Evolutionary conservation across 64 coral and sea anemone genomes (phyloP).

Genomic region (Pachyseris speciosa): DNA sequence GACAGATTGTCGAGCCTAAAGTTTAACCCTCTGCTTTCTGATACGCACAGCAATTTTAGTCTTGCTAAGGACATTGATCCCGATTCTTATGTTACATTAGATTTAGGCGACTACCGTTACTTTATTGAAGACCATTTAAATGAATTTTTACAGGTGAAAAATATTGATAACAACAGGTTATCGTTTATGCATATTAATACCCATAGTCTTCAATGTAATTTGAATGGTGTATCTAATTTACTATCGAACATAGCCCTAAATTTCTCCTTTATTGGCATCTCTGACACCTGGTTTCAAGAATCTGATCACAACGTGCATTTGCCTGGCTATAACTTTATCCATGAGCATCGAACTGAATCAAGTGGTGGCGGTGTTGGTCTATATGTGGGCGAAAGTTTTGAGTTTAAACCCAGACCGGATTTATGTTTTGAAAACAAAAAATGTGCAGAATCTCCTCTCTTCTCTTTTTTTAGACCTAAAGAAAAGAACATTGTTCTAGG

Average conservation of each 20-base stretch:
- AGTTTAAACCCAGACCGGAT: conserved; percentile 31
- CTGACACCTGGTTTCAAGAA: conserved; percentile 55
- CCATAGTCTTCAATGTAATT: conserved; percentile 51
- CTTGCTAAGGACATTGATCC: conserved; percentile 2
- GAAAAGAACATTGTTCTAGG: no score
- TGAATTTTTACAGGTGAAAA: conserved; percentile 29
- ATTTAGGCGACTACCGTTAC: conserved; percentile 37
- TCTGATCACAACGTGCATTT: conserved; percentile 11
- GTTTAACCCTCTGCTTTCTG: conserved; percentile 11
- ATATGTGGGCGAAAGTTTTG: conserved; percentile 46
- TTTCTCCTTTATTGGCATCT: conserved; percentile 66
- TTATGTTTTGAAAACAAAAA: no score
- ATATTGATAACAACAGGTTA: conserved; percentile 45
- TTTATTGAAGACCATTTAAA: conserved; percentile 63
- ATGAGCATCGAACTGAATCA: neutral
- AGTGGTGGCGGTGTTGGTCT: conserved; percentile 58
- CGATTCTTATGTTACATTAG: neutral
- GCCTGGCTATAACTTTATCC: conserved; percentile 63
- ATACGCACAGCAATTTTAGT: neutral
- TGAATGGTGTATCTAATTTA: conserved; percentile 45
- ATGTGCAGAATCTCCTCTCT: no score
- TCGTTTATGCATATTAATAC: conserved; percentile 55
- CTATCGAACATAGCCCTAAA: neutral
- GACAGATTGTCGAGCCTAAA: conserved; percentile 25
- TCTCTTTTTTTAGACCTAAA: no score